Percentiles rank a stretch among this genome's conserved stretches.
phyloP scores from a whole-genome alignment of 2,888 invertebrate species.

The Tortrix viridana region DNA sequence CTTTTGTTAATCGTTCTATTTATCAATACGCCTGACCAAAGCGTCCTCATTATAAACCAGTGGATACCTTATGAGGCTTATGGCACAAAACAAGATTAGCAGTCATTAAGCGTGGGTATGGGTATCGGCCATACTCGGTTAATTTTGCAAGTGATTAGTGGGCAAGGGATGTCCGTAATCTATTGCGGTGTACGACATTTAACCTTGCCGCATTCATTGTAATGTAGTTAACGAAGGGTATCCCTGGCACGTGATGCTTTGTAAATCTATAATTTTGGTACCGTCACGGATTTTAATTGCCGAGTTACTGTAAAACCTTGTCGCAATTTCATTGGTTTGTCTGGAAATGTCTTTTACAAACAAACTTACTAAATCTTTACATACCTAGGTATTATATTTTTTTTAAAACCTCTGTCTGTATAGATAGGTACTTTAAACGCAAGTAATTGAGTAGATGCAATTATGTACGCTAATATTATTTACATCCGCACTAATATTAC shows the following conservation, averaged over 20 bases:
- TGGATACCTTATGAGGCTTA: constrained; percentile 31
- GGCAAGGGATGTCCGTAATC: constrained; percentile 28
- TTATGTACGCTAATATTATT: too few relatives aligned
- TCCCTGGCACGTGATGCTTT: constrained; percentile 16
- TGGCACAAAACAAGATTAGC: constrained; percentile 35
- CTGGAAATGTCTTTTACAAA: too few relatives aligned
- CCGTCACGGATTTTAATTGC: background rate
- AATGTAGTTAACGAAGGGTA: constrained; percentile 30
- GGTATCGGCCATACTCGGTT: constrained; percentile 31
- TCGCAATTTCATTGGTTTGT: too few relatives aligned
- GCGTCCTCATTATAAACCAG: constrained; percentile 14
- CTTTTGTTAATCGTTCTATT: background rate
- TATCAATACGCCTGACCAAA: constrained; percentile 28
- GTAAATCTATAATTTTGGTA: constrained; percentile 4
- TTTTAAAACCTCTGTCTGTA: too few relatives aligned
- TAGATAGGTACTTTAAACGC: too few relatives aligned
- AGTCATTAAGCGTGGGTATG: constrained; percentile 34
- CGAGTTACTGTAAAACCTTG: background rate
- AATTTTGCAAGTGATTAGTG: constrained; percentile 37
- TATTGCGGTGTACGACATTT: constrained; percentile 34
- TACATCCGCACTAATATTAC: too few relatives aligned
- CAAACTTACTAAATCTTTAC: background rate
- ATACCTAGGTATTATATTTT: too few relatives aligned
- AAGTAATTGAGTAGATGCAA: too few relatives aligned
- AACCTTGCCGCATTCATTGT: constrained; percentile 32